These are phyloP conservation scores for Drosophila tropicalis DNA, from an alignment of 1,140 invertebrate species.

Conservation along the genomic window DNA sequence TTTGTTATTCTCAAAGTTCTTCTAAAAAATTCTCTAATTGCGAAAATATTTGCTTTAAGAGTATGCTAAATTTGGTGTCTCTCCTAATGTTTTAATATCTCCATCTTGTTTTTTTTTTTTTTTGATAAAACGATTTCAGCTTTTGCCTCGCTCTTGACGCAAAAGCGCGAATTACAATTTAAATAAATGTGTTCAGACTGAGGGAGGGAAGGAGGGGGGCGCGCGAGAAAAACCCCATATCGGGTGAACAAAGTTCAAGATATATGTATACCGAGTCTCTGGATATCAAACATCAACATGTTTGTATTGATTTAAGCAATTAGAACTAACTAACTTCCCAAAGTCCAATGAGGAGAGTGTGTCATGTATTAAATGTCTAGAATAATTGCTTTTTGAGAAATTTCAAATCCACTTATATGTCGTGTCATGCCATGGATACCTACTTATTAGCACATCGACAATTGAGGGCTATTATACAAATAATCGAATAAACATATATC, in stretches of 20 bases:
- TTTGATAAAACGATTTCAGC: neutral
- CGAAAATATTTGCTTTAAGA: neutral
- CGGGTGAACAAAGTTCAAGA: conserved; percentile 20
- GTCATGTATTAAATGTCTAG: conserved; percentile 37
- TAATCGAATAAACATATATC: neutral
- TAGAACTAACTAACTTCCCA: conserved; percentile 34
- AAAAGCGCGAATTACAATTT: conserved; percentile 25
- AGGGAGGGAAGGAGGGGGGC: neutral
- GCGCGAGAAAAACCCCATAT: conserved; percentile 5
- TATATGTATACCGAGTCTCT: conserved; percentile 4
- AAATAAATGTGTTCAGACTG: neutral
- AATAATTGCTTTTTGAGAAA: conserved; percentile 13
- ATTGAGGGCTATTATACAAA: neutral
- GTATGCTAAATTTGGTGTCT: neutral
- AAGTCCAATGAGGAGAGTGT: conserved; percentile 25
- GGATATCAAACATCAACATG: conserved; percentile 5
- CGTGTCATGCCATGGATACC: neutral
- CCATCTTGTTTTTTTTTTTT: conserved; percentile 22
- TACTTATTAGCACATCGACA: conserved; percentile 7
- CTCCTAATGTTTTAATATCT: neutral
- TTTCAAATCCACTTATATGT: neutral
- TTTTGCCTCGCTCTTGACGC: conserved; percentile 15
- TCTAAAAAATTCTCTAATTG: no score
- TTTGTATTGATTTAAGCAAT: conserved; percentile 23
- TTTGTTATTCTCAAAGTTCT: no score